Conservation (phyloP, 2,113 vertebrate species). For the Alouatta palliata region DNA sequence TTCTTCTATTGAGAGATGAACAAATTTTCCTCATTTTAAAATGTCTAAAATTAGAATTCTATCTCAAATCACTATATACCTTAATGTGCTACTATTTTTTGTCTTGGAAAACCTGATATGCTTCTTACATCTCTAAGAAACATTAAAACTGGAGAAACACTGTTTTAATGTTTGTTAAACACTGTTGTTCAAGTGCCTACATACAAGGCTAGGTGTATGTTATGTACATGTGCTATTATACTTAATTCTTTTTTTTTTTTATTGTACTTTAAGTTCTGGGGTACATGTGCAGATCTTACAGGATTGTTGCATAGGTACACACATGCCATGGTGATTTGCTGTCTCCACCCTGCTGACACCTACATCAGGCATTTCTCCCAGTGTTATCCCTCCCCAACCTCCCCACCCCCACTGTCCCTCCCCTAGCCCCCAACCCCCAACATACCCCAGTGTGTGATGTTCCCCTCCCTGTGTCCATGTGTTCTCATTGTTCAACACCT, state of each 20-base stretch:
- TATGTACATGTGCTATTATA: background rate
- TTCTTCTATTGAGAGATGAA: background rate
- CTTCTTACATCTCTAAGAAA: background rate
- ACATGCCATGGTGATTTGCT: too few relatives aligned
- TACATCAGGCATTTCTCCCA: too few relatives aligned
- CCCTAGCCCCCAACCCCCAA: too few relatives aligned
- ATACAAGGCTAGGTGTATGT: background rate
- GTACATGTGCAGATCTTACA: too few relatives aligned
- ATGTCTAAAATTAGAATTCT: conserved; percentile 13
- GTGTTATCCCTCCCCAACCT: too few relatives aligned
- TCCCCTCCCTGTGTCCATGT: too few relatives aligned
- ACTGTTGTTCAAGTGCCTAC: background rate
- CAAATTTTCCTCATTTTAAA: background rate
- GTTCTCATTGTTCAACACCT: too few relatives aligned
- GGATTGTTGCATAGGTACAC: too few relatives aligned
- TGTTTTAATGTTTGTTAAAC: background rate
- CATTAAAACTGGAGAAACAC: background rate
- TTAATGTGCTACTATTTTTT: background rate
- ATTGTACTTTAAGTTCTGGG: too few relatives aligned
- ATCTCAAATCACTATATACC: background rate
- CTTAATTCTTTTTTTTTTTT: background rate
- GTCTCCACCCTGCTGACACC: too few relatives aligned
- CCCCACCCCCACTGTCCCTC: too few relatives aligned
- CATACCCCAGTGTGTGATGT: too few relatives aligned
- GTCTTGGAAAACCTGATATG: background rate